These are phyloP conservation scores for Drosophila parthenogenetica DNA, from an alignment of 2,888 invertebrate genomes.

Conservation along the genomic window DNA sequence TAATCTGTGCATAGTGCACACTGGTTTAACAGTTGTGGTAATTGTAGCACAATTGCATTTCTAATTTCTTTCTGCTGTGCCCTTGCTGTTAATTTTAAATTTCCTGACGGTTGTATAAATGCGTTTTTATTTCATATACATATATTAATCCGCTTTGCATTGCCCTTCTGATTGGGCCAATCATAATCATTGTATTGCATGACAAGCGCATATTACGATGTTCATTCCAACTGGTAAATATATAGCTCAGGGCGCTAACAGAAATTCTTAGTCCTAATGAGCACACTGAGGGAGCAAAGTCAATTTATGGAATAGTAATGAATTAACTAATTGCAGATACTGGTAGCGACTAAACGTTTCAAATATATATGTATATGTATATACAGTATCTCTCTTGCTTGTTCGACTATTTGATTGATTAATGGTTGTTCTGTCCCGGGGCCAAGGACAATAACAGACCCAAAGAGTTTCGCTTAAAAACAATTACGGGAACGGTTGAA, in stretches of 20 bases:
- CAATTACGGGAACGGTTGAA: constrained; percentile 62
- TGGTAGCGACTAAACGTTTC: constrained; percentile 29
- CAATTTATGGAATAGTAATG: constrained; percentile 41
- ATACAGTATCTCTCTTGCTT: constrained; percentile 28
- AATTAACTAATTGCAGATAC: constrained; percentile 67
- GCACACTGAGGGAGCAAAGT: constrained; percentile 14
- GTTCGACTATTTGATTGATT: constrained; percentile 56
- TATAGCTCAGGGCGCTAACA: constrained; percentile 5
- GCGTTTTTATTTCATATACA: constrained; percentile 20
- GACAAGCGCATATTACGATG: constrained; percentile 67
- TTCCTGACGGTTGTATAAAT: constrained; percentile 17
- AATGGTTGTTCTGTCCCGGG: constrained; percentile 15
- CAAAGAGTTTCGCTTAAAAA: constrained; percentile 64
- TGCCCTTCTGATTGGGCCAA: constrained; percentile 37
- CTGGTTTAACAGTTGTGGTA: constrained; percentile 1
- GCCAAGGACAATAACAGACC: constrained; percentile 43
- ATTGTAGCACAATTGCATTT: constrained; percentile 14
- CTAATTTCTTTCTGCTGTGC: constrained; percentile 10
- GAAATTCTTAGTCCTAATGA: constrained; percentile 29
- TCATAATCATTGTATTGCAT: constrained; percentile 72
- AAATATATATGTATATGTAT: constrained; percentile 32
- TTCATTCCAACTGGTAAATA: constrained; percentile 46
- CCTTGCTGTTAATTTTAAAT: constrained; percentile 14
- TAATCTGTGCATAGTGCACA: constrained; percentile 11
- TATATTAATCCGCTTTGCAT: constrained; percentile 18